phyloP scores from a whole-genome alignment of 2,113 vertebrate genomes.

The Melanostigma gelatinosum region DNA sequence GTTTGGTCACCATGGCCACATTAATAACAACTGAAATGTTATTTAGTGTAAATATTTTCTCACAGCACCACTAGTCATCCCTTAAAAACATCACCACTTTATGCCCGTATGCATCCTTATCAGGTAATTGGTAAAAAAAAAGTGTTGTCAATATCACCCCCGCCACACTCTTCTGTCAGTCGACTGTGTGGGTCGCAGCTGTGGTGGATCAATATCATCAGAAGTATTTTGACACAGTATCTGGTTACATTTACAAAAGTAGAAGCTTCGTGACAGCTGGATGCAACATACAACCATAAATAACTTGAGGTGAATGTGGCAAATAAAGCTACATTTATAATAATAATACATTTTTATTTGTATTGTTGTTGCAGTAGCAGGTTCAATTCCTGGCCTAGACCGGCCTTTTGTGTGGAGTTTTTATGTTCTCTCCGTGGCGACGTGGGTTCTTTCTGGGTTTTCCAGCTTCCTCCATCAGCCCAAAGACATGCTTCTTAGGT shows the following conservation, averaged over 20 bases:
- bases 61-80: background rate
- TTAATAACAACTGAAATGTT: background rate
- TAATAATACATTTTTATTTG: background rate
- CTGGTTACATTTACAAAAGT: constrained; percentile 39
- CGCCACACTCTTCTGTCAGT: background rate
- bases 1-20: too few relatives aligned
- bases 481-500: too few relatives aligned
- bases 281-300: constrained; percentile 37
- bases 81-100: background rate
- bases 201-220: constrained; percentile 32
- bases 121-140: background rate
- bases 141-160: background rate
- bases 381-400: too few relatives aligned
- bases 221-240: constrained; percentile 24
- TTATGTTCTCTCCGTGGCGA: too few relatives aligned
- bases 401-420: too few relatives aligned
- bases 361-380: background rate
- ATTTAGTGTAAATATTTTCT: background rate
- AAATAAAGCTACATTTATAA: constrained; percentile 7
- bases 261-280: constrained; percentile 39
- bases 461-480: too few relatives aligned
- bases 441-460: too few relatives aligned
- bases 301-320: background rate
- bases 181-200: background rate
- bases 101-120: background rate